Evolutionary conservation across 2,888 invertebrate genomes (phyloP).

Genomic region (Cheilosia vulpina): DNA sequence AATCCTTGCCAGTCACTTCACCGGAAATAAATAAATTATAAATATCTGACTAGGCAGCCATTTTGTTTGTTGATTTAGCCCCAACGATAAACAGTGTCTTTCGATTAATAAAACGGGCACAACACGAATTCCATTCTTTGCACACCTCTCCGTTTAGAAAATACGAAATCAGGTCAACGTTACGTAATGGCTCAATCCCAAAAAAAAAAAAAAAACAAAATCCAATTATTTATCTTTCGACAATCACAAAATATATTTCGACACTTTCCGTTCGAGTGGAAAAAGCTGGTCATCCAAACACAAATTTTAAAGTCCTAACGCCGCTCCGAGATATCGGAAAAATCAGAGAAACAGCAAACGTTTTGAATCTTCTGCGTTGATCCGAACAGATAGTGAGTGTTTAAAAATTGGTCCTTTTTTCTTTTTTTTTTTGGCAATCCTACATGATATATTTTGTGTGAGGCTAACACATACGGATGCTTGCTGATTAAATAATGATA

Average conservation of each 20-base stretch:
- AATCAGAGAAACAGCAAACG: too few species aligned
- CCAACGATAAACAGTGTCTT: neutral
- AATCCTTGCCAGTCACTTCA: conserved; percentile 44
- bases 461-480: too few species aligned
- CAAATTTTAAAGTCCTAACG: neutral
- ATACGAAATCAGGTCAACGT: conserved; percentile 16
- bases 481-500: too few species aligned
- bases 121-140: conserved; percentile 16
- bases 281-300: conserved; percentile 19
- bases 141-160: neutral
- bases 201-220: neutral
- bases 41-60: neutral
- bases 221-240: conserved; percentile 15
- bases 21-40: conserved; percentile 57
- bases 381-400: too few species aligned
- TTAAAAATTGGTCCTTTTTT: neutral
- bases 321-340: neutral
- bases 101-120: conserved; percentile 31
- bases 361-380: too few species aligned
- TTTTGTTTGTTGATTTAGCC: conserved; percentile 6
- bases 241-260: conserved; percentile 30
- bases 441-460: too few species aligned
- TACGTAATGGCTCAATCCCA: conserved; percentile 11
- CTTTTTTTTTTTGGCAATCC: neutral
- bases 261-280: conserved; percentile 44